These are phyloP conservation scores for Tiliqua scincoides DNA, from an alignment of 2,113 vertebrate species.

Conservation along the genomic window DNA sequence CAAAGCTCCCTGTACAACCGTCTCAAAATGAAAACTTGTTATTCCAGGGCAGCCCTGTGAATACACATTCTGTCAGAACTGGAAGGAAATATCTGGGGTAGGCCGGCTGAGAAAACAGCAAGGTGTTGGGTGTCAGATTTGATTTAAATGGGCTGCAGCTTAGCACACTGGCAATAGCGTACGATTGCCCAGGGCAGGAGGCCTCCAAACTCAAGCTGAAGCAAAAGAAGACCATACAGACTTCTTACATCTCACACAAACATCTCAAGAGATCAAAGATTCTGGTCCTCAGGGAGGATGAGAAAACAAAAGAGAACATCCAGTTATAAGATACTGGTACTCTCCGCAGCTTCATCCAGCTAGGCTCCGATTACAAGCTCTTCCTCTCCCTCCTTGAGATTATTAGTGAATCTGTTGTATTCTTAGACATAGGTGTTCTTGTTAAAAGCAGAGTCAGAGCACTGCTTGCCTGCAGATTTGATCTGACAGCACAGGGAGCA, in stretches of 20 bases:
- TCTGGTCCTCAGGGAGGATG: neutral
- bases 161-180: slow-evolving; percentile 15
- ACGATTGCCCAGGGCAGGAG: slow-evolving; percentile 43
- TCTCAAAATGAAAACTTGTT: slow-evolving; percentile 77
- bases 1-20: slow-evolving; percentile 65
- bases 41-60: slow-evolving; percentile 67
- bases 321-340: neutral
- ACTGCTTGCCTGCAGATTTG: too few relatives aligned
- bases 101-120: slow-evolving; percentile 73
- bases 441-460: too few relatives aligned
- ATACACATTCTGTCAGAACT: slow-evolving; percentile 72
- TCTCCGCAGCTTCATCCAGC: neutral
- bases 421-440: too few relatives aligned
- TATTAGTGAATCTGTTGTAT: too few relatives aligned
- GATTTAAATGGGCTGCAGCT: slow-evolving; percentile 73
- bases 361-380: neutral
- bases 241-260: neutral
- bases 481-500: too few relatives aligned
- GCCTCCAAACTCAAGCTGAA: slow-evolving; percentile 9
- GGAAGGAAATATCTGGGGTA: slow-evolving; percentile 71
- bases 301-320: neutral
- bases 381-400: neutral
- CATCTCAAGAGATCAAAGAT: neutral
- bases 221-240: neutral
- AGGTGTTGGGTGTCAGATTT: slow-evolving; percentile 74